Percentiles rank a stretch among this genome's conserved stretches.
Conservation (phyloP, 2,797 vertebrate species). For the Euthynnus affinis region DNA sequence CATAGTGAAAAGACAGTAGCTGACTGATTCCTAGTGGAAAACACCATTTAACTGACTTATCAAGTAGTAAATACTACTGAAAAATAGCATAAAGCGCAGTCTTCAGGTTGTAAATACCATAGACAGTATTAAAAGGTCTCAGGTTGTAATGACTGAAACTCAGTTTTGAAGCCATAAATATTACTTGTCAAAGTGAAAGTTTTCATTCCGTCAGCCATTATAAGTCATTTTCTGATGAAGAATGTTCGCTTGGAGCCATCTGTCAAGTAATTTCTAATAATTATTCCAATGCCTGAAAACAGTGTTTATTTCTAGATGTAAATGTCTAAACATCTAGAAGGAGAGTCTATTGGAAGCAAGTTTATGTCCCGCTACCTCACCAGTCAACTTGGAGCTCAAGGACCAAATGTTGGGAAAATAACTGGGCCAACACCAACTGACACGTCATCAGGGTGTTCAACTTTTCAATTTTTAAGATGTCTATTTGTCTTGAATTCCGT, state of each 20-base stretch:
- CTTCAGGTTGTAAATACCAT: background rate
- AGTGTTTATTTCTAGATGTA: background rate
- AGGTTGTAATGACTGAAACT: background rate
- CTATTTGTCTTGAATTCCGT: background rate
- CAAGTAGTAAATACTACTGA: background rate
- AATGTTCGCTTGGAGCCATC: background rate
- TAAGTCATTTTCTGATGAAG: conserved; percentile 2
- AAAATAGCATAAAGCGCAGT: background rate
- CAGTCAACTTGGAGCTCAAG: too few species aligned
- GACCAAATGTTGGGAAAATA: too few species aligned
- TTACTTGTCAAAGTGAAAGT: background rate
- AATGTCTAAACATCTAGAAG: background rate
- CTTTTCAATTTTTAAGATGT: too few species aligned
- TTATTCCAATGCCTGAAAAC: background rate
- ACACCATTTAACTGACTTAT: background rate
- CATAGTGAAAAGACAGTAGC: background rate
- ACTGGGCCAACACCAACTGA: too few species aligned
- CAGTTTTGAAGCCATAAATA: background rate
- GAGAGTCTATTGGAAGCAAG: background rate
- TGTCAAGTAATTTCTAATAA: background rate
- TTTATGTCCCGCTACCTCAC: background rate
- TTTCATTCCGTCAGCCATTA: background rate
- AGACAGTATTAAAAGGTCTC: too few species aligned
- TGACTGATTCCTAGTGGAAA: too few species aligned
- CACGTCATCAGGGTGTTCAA: background rate